Conservation (phyloP, 2,113 vertebrate genomes). For the Nibea albiflora region DNA sequence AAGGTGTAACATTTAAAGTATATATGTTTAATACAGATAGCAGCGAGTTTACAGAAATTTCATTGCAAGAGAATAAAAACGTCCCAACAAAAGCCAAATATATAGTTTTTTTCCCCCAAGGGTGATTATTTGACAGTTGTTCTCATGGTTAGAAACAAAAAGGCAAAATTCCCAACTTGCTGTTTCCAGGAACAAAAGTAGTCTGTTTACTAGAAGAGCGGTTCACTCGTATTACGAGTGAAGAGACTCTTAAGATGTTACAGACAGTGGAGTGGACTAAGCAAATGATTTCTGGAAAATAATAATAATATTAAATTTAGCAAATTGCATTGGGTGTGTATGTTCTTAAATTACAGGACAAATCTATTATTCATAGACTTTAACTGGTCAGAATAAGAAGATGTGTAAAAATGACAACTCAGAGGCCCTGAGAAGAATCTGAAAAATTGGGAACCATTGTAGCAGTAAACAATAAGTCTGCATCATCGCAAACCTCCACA, state of each 20-base stretch:
- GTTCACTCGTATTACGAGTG: conserved; percentile 27
- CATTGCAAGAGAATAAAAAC: conserved; percentile 91
- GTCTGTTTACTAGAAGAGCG: conserved; percentile 55
- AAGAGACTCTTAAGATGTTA: conserved; percentile 10
- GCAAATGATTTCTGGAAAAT: not conserved
- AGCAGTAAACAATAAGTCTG: conserved; percentile 51
- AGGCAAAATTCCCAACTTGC: conserved; percentile 82
- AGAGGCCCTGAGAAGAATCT: conserved; percentile 80
- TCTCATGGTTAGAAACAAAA: conserved; percentile 90
- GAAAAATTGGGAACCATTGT: conserved; percentile 23
- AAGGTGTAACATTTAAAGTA: conserved; percentile 14
- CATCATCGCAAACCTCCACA: conserved; percentile 73
- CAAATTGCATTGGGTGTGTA: not conserved
- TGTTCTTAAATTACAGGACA: conserved; percentile 1
- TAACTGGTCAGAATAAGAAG: conserved; percentile 13
- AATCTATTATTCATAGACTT: not conserved
- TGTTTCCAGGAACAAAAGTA: conserved; percentile 14
- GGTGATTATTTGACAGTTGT: conserved; percentile 90
- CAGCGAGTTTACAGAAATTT: conserved; percentile 94
- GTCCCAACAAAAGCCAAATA: conserved; percentile 90
- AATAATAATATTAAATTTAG: not conserved
- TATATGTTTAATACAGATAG: conserved; percentile 90
- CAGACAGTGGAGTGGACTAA: not conserved
- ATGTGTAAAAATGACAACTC: not conserved
- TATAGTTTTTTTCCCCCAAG: conserved; percentile 42